Base-by-base conservation (phyloP, 2,797 vertebrate genomes). In the Malacoctenus gilli region DNA sequence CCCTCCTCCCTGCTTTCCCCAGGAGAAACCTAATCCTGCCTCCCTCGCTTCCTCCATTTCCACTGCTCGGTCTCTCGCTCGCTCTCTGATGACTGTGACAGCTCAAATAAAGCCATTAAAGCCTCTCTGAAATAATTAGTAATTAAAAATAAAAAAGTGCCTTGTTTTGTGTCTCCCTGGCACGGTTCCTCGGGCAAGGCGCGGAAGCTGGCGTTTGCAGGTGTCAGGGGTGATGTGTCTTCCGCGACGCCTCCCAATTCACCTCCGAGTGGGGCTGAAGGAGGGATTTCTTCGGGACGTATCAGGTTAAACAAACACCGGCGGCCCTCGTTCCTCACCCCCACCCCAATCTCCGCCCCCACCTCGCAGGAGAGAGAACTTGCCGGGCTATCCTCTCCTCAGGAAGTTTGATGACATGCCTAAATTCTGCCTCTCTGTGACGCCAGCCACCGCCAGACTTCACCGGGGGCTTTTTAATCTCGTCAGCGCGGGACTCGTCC, bases 91-190 rank as follows among this genome's bases (percentile, higher is more conserved):
- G 84, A 90, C 70, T 90, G 81, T 92, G 91, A 93, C 93, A 93
- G 90, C 82, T 88, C 87, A 85, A 93, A 93, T 92, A 92, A 93
- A 92, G 90, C 88, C 85, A 87, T 91, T 91, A 91, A 90, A 91
- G 84, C 85, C 76, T 79, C 86, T 79, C 82, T 83, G 84, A 90
- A 91, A 91, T 90, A 92, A 92, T 92, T 90, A 90, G 80, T 89
- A 85, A 91, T 91, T 90, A 91, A 90, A 91, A 91, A 88, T 82
- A 85, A 79, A 82, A 80, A 75, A 83, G 23, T 69, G 70, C 54
- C 13, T 44, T 82, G 66, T 79, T 79, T 77, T 74, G 56, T 86
- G 63, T 81, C 82, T 79, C 59, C 66, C 55, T 75, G 72, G 71
- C 79, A 60, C 57, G 52, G 52, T 35, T 79, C 36, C 58, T 42